Conservation (phyloP, 2,888 invertebrate genomes). For the Calliscelio sp. region DNA sequence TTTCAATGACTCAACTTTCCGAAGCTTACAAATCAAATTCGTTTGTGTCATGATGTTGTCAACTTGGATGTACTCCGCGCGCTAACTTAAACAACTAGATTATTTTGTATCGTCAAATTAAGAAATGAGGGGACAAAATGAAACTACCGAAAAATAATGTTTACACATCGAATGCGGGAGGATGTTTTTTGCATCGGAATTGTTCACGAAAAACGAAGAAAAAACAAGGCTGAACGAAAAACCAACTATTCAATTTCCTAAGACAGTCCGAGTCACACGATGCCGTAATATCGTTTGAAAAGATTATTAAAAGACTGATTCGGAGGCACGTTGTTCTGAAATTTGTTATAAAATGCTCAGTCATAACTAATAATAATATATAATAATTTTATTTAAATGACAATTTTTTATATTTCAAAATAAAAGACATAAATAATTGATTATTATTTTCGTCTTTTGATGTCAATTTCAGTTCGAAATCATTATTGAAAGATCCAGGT, state of each 20-base stretch:
- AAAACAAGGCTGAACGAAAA: constrained; percentile 52
- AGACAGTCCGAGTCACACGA: constrained; percentile 56
- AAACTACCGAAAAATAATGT: neutral
- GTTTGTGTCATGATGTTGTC: constrained; percentile 44
- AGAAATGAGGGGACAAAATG: neutral
- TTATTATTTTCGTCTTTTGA: no score
- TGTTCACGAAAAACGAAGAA: constrained; percentile 35
- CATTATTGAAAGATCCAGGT: constrained; percentile 15
- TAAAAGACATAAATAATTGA: no score
- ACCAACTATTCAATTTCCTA: constrained; percentile 46
- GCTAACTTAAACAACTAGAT: constrained; percentile 36
- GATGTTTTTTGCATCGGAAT: constrained; percentile 45
- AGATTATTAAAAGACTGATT: constrained; percentile 54
- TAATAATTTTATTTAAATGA: neutral
- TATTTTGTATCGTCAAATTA: constrained; percentile 41
- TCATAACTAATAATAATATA: neutral
- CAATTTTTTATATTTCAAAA: no score
- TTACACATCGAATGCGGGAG: constrained; percentile 43
- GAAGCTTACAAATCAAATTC: constrained; percentile 59
- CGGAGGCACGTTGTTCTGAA: constrained; percentile 36
- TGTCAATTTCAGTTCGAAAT: neutral
- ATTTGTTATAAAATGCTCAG: constrained; percentile 41
- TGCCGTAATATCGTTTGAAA: constrained; percentile 45
- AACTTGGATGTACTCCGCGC: constrained; percentile 40
- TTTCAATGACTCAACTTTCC: constrained; percentile 51